Base-by-base conservation (phyloP, 2,888 invertebrate genomes). In the Teinopalpus imperialis region DNA sequence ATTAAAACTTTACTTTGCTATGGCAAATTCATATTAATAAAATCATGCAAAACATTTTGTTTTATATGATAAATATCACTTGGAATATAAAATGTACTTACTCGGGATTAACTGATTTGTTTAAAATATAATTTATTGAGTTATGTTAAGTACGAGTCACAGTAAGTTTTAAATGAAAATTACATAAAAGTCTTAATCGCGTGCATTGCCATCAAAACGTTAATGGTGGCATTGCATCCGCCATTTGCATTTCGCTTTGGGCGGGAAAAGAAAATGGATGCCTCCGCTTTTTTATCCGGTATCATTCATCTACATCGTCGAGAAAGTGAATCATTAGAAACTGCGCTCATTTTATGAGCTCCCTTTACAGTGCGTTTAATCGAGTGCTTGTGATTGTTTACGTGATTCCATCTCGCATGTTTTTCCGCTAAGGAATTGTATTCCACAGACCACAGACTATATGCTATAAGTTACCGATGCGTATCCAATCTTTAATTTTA, bases 301-400 rank as follows among this genome's bases (percentile, higher is more conserved):
- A 59, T 62, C 59, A 62, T 65, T 66, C 62, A 65, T 61, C 68
- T 59, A 63, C 57, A 47, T 21, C 48, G 31, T 21, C 46, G 66
- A 54, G 78, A 80, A 78, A 80, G 74, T 74, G 58, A 74, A 75
- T 70, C 73, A 74, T 79, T 77, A 79, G 72, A 77, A 75, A 74
- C 59, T 56, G 48, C 37, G 55, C 52, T 64, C 56, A 56, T 60
- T 60, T 50, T 56, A 57, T 50, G 54, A 54, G 56, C 63, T 60
- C 55, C 56, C 56, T 57, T 59, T 45, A 46, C 43, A 29, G 23
- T 23, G 29, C 34, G 40, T 40, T 39, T 46, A 41, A 29, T 46
- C 40, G 46, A 46, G 46, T 41, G 29, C 27, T 46, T 35, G 14
- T 35, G 46, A 46, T 46, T 46, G 46, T 46, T 46, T 46, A 46